These are phyloP conservation scores for Drosophila longiperda DNA, from an alignment of 2,888 invertebrate species.

Conservation along the genomic window DNA sequence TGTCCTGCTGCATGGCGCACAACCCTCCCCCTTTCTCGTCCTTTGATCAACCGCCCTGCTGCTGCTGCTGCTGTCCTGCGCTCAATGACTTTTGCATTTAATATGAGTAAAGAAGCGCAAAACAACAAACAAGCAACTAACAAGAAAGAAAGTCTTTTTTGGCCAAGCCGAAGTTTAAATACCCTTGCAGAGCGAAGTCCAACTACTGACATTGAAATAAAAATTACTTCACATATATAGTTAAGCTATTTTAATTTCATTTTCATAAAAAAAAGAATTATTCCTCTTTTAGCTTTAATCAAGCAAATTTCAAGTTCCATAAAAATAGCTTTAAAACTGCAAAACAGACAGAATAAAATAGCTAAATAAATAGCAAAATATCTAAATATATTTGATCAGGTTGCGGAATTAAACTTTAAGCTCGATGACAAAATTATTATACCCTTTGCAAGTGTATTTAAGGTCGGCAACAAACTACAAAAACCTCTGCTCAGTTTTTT, in stretches of 20 bases:
- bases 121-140: slow-evolving; percentile 43
- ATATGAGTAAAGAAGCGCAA: slow-evolving; percentile 68
- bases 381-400: too few species aligned
- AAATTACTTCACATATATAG: neutral
- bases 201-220: neutral
- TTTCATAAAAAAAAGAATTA: neutral
- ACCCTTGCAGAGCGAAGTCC: neutral
- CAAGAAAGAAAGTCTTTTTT: slow-evolving; percentile 4
- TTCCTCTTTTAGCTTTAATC: neutral
- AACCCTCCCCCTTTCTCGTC: neutral
- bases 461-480: slow-evolving; percentile 26
- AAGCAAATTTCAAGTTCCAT: neutral
- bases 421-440: accelerated
- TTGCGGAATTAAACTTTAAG: too few species aligned
- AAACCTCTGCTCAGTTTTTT: slow-evolving; percentile 20
- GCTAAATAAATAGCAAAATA: too few species aligned
- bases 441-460: neutral
- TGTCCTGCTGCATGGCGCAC: slow-evolving; percentile 27
- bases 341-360: neutral
- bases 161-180: neutral
- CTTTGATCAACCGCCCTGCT: neutral
- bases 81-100: slow-evolving; percentile 82
- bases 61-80: slow-evolving; percentile 57
- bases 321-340: neutral
- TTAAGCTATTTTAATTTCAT: neutral